A percentile compares a stretch with the other conserved stretches of the same genome.
Evolutionary conservation across 1,140 invertebrate species (phyloP).

Genomic region (Drosophila takahashii): DNA sequence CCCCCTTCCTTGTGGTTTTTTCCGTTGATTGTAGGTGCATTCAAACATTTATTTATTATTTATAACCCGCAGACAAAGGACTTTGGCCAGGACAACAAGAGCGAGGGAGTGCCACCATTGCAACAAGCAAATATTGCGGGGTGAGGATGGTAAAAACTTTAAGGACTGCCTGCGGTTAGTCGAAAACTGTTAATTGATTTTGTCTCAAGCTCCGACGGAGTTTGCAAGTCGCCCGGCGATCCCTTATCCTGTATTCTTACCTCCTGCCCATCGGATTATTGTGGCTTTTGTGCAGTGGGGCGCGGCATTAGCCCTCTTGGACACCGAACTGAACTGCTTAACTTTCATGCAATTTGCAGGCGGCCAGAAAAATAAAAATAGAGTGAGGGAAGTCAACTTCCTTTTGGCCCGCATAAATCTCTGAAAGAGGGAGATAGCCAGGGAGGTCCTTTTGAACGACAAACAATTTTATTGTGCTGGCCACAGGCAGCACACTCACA

Average conservation of each 20-base stretch:
- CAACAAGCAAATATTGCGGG: constrained; percentile 7
- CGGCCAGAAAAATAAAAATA: constrained; percentile 17
- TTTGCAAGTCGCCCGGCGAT: constrained; percentile 18
- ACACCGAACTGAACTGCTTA: constrained; percentile 75
- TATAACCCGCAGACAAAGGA: constrained; percentile 28
- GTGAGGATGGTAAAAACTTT: constrained; percentile 22
- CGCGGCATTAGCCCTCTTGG: constrained; percentile 73
- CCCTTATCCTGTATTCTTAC: constrained; percentile 16
- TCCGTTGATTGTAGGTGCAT: constrained; percentile 46
- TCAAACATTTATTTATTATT: constrained; percentile 68
- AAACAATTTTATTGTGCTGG: constrained; percentile 79
- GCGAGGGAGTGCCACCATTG: neutral
- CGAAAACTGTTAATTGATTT: constrained; percentile 78
- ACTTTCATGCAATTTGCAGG: constrained; percentile 79
- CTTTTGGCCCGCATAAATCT: constrained; percentile 73
- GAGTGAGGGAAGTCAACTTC: constrained; percentile 60
- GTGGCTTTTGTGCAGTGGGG: constrained; percentile 73
- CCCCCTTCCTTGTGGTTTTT: constrained; percentile 12
- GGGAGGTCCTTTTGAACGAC: constrained; percentile 65
- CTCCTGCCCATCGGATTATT: constrained; percentile 38
- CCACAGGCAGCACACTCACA: constrained; percentile 26
- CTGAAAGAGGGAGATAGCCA: constrained; percentile 27
- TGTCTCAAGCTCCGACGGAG: constrained; percentile 43
- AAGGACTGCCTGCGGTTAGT: constrained; percentile 48
- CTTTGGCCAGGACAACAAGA: constrained; percentile 6